These are phyloP conservation scores for Ephestia elutella DNA, from an alignment of 1,140 invertebrate species.

Conservation along the genomic window DNA sequence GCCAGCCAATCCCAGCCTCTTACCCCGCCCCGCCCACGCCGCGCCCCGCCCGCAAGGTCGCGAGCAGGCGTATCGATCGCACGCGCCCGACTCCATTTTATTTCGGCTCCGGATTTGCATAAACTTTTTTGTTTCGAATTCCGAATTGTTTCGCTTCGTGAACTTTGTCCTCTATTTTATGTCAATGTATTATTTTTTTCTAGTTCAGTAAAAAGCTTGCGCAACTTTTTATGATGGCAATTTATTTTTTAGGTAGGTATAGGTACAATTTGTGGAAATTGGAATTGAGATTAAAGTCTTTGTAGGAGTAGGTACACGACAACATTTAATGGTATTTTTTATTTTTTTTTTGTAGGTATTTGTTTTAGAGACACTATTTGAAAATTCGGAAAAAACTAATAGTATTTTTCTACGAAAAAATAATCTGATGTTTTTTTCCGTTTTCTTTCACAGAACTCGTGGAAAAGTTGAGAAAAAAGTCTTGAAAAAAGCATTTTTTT, in stretches of 20 bases:
- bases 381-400: no score
- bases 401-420: no score
- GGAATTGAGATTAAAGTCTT: no score
- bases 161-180: constrained; percentile 4
- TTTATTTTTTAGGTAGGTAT: constrained; percentile 12
- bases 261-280: no score
- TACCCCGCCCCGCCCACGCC: constrained; percentile 48
- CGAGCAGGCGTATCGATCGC: constrained; percentile 56
- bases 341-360: no score
- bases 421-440: no score
- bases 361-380: no score
- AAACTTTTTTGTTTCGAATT: constrained; percentile 63
- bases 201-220: background rate
- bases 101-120: constrained; percentile 68
- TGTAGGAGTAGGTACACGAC: no score
- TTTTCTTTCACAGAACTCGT: no score
- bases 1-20: constrained; percentile 50
- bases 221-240: background rate
- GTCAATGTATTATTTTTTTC: background rate
- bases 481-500: no score
- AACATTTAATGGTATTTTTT: no score
- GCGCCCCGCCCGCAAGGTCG: constrained; percentile 58
- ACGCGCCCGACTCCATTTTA: constrained; percentile 70
- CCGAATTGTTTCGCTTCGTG: constrained; percentile 36
- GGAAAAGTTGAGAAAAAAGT: no score